A percentile compares a stretch with the other conserved stretches of the same genome.
Conservation (phyloP, 2,113 vertebrate species). For the Cyphomyrus discorhynchus region DNA sequence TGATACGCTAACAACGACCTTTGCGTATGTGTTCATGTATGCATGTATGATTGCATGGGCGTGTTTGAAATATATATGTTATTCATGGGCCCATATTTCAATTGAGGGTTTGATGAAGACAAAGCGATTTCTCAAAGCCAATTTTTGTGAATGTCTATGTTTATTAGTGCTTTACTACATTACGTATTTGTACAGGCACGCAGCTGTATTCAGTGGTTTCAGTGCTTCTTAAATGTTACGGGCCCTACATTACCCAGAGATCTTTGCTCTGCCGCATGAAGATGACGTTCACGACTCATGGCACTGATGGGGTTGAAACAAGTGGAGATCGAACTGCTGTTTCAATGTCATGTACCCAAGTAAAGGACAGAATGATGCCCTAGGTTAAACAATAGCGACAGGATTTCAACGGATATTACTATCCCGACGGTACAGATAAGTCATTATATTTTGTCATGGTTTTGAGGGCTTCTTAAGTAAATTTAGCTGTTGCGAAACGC, state of each 20-base stretch:
- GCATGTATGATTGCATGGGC: neutral
- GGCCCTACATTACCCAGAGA: neutral
- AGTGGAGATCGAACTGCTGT: conserved; percentile 11
- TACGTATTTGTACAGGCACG: neutral
- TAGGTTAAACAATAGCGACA: neutral
- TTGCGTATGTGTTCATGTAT: neutral
- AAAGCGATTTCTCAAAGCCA: neutral
- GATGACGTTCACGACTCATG: conserved; percentile 19
- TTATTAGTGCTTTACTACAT: neutral
- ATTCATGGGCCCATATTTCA: neutral
- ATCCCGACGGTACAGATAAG: neutral
- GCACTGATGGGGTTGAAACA: neutral
- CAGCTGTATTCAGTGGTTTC: neutral
- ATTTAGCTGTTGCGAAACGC: neutral
- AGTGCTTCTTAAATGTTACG: neutral
- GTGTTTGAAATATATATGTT: neutral
- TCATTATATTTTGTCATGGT: neutral
- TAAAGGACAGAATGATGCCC: neutral
- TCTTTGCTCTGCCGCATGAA: conserved; percentile 4
- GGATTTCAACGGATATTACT: neutral
- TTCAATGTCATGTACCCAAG: conserved; percentile 35
- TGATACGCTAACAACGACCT: neutral
- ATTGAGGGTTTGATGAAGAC: neutral
- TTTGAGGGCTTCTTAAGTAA: neutral
- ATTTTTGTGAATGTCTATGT: neutral